These are phyloP conservation scores for Halictus rubicundus DNA, from an alignment of 1,140 invertebrate species.

Conservation along the genomic window DNA sequence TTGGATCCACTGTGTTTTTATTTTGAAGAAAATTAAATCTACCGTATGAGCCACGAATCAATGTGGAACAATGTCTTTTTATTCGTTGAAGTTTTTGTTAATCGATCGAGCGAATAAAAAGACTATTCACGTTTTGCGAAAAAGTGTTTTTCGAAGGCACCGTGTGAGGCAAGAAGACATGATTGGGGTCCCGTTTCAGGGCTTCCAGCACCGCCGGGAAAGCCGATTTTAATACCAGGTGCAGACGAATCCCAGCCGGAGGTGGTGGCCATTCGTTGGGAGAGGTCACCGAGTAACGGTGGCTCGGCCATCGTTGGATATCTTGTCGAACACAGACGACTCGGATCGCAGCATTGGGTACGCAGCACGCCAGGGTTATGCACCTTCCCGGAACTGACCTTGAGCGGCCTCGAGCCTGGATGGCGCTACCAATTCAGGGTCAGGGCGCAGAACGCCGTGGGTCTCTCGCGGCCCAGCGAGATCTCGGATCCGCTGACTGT, in stretches of 20 bases:
- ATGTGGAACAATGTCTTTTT: too few species aligned
- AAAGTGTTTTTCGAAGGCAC: too few species aligned
- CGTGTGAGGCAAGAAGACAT: too few species aligned
- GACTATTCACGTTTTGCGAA: too few species aligned
- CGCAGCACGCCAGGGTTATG: slow-evolving; percentile 87
- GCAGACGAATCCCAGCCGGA: slow-evolving; percentile 87
- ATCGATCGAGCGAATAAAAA: too few species aligned
- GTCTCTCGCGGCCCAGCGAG: slow-evolving; percentile 89
- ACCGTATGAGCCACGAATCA: too few species aligned
- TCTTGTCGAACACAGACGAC: slow-evolving; percentile 89
- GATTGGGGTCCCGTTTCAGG: slow-evolving; percentile 79
- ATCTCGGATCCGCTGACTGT: slow-evolving; percentile 89
- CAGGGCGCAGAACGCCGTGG: slow-evolving; percentile 91
- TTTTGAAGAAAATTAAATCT: too few species aligned
- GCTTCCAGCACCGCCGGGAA: slow-evolving; percentile 88
- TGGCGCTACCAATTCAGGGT: slow-evolving; percentile 95
- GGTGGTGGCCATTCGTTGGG: slow-evolving; percentile 94
- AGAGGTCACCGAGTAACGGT: slow-evolving; percentile 89
- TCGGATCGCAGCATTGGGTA: slow-evolving; percentile 89
- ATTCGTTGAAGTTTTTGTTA: too few species aligned
- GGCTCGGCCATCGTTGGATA: slow-evolving; percentile 94
- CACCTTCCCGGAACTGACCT: slow-evolving; percentile 85
- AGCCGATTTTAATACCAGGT: slow-evolving; percentile 86
- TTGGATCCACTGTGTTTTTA: too few species aligned
- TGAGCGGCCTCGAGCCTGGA: slow-evolving; percentile 90